These are phyloP conservation scores for Antheraea mylitta DNA, from an alignment of 1,140 invertebrate genomes.

Conservation along the genomic window DNA sequence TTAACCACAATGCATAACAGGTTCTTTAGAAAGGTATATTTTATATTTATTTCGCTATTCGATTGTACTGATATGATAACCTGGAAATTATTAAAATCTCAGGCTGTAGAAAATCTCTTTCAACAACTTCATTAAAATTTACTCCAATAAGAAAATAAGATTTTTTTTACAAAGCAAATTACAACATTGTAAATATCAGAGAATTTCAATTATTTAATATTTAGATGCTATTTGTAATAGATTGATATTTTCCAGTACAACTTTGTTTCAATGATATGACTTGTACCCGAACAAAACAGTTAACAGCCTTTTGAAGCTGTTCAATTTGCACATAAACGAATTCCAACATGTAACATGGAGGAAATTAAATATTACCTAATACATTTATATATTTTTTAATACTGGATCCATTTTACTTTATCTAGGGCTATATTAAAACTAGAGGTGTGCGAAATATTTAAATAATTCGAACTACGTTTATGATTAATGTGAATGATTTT, in stretches of 20 bases:
- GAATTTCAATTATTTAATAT: slow-evolving; percentile 2
- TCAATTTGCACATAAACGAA: not conserved
- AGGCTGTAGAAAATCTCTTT: not conserved
- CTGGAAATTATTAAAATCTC: not conserved
- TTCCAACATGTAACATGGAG: not conserved
- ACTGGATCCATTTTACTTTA: not conserved
- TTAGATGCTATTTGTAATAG: not conserved
- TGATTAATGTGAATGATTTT: too few relatives aligned
- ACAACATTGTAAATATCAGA: not conserved
- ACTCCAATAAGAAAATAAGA: not conserved
- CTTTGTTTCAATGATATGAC: not conserved
- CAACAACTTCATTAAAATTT: not conserved
- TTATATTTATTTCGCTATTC: too few relatives aligned
- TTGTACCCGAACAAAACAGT: not conserved
- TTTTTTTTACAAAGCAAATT: not conserved
- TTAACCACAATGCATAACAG: too few relatives aligned
- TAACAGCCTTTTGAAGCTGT: not conserved
- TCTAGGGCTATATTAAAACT: not conserved
- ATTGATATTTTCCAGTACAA: not conserved
- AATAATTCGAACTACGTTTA: too few relatives aligned
- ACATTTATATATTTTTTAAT: not conserved
- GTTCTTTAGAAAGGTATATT: too few relatives aligned
- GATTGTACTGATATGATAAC: not conserved
- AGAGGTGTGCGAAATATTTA: too few relatives aligned
- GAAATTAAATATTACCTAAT: not conserved